Base-by-base conservation (phyloP, 2,797 vertebrate species). In the Poliocrania exsul region DNA sequence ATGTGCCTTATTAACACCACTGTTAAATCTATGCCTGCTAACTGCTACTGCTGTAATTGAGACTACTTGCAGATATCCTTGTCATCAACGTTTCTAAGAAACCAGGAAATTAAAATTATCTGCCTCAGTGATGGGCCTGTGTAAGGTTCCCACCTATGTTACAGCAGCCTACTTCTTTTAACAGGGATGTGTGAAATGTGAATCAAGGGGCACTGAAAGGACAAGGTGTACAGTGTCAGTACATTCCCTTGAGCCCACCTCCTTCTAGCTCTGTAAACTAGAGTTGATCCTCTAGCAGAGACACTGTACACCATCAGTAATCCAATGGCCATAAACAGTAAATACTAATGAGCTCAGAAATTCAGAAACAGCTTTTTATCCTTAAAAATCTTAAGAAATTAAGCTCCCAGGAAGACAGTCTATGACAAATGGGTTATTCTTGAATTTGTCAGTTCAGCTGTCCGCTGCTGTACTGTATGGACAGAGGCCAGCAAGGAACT, bases 1-100 rank as follows among this genome's bases (percentile, higher is more conserved):
- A 88, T 91, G 69, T 88, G 95, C 82, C 82, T 90, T 90, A 81
- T 90, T 91, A 92, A 69, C 80, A 90, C 42, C 26, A 16, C 75
- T 42, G 70, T 62, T 86, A 79, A 95, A 90, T 62, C 54, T 79
- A 65, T 49, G 82, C 54, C 70, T 93, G 57, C 82, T 95, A 82
- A 81, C 81, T 78, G 75, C 69, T 81, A 57, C 61, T 51, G 72
- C 69, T 86, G 85, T 75, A 81, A 87, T 33, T 75, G 77, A 92
- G 80, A 60, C 62, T 62, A 88, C 11, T 4, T 35, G 31, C 38
- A 53, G 16, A 18, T 24, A 77, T 70, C 47, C 54, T 66, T 75
- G 16, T 44, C 35, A 79, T 66, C 66, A 53, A 51, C 38, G 37
- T 58, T 9, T 21, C 56, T 44, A 75, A 84, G 82, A 81, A 92